Percentiles rank a stretch among this genome's conserved stretches.
Evolutionary conservation across 1,140 invertebrate genomes (phyloP).

Genomic region (Sitodiplosis mosellana): DNA sequence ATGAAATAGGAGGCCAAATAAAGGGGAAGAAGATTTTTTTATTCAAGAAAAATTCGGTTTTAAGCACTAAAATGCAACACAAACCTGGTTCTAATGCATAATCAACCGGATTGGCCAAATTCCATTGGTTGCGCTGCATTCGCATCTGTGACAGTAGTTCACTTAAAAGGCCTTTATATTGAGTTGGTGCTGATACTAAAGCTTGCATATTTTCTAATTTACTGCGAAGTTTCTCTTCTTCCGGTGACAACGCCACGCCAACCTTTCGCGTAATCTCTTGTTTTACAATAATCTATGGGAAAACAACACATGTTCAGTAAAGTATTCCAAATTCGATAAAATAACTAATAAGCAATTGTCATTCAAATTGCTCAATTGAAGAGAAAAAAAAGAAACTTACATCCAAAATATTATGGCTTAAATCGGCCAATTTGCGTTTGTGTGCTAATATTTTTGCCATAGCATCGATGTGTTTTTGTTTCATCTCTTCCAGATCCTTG

Average conservation of each 20-base stretch:
- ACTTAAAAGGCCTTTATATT: conserved; percentile 80
- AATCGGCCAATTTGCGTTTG: conserved; percentile 49
- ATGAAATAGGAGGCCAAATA: too few relatives aligned
- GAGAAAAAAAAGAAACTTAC: conserved; percentile 21
- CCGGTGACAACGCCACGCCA: conserved; percentile 65
- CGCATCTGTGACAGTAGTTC: conserved; percentile 75
- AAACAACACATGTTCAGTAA: too few relatives aligned
- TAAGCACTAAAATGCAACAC: not conserved
- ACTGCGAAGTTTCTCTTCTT: conserved; percentile 72
- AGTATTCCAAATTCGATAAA: too few relatives aligned
- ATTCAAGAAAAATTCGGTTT: conserved; percentile 7
- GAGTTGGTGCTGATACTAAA: conserved; percentile 75
- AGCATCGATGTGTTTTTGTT: conserved; percentile 48
- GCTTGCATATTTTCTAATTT: conserved; percentile 69
- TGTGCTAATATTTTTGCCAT: conserved; percentile 54
- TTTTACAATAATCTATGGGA: conserved; percentile 53
- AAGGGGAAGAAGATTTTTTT: not conserved
- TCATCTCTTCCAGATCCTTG: conserved; percentile 53
- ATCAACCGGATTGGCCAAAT: conserved; percentile 26
- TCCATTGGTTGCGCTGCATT: conserved; percentile 45
- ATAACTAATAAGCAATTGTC: too few relatives aligned
- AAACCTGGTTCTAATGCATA: conserved; percentile 37
- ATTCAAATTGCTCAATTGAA: not conserved
- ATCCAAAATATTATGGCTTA: conserved; percentile 59
- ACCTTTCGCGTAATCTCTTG: conserved; percentile 74